A percentile compares a stretch with the other conserved stretches of the same genome.
Evolutionary conservation across 2,888 invertebrate species (phyloP).

Genomic region (Caenorhabditis sp.): DNA sequence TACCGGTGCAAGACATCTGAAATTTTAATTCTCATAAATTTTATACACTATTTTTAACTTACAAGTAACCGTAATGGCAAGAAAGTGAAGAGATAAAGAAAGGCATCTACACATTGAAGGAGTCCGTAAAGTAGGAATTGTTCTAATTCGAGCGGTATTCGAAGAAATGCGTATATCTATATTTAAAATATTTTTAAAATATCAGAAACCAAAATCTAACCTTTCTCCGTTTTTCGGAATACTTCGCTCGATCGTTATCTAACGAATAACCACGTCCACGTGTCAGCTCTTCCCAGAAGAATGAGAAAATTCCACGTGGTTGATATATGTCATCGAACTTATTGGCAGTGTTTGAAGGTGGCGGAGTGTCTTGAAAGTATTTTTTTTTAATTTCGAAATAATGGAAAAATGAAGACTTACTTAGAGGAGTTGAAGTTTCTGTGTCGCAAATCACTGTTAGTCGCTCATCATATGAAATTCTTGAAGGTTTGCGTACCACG

Average conservation of each 20-base stretch:
- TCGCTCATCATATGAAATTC: slow-evolving; percentile 37
- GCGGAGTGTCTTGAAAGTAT: slow-evolving; percentile 30
- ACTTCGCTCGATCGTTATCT: slow-evolving; percentile 93
- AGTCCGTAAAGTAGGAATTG: slow-evolving; percentile 91
- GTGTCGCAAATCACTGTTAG: slow-evolving; percentile 42
- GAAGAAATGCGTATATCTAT: slow-evolving; percentile 85
- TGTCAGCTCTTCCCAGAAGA: slow-evolving; percentile 64
- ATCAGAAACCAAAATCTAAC: slow-evolving; percentile 75
- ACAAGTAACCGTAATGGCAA: slow-evolving; percentile 86
- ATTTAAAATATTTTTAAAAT: no score
- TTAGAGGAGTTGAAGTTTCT: slow-evolving; percentile 12
- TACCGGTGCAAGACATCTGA: slow-evolving; percentile 60
- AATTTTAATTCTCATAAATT: background rate
- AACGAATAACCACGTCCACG: slow-evolving; percentile 84
- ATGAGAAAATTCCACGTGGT: slow-evolving; percentile 50
- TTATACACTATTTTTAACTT: background rate
- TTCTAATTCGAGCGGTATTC: slow-evolving; percentile 83
- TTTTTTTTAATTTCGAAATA: background rate
- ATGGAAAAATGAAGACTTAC: slow-evolving; percentile 14
- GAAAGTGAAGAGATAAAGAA: slow-evolving; percentile 96
- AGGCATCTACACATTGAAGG: slow-evolving; percentile 92
- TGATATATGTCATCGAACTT: slow-evolving; percentile 18
- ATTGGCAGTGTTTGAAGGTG: slow-evolving; percentile 18
- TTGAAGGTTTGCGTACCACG: slow-evolving; percentile 28
- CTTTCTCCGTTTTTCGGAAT: slow-evolving; percentile 88